Evolutionary conservation across 2,797 vertebrate species (phyloP).

Genomic region (Eutrigla gurnardus): DNA sequence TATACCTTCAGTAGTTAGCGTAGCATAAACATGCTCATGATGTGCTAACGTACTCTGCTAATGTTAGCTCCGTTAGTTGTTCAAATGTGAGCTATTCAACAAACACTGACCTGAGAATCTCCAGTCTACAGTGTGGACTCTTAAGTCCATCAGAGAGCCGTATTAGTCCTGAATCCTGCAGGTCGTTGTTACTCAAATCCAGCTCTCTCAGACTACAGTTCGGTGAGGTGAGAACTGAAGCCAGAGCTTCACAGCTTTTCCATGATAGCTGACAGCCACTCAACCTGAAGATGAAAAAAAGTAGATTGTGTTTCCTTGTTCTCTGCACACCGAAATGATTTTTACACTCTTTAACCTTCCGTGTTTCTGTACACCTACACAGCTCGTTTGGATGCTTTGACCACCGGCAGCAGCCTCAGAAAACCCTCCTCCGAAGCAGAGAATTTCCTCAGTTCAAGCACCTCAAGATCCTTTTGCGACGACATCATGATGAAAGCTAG

Average conservation of each 20-base stretch:
- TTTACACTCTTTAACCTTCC: not conserved
- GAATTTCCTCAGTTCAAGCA: slow-evolving; percentile 50
- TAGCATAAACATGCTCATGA: too few species aligned
- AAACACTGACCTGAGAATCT: slow-evolving; percentile 38
- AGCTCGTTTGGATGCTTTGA: slow-evolving; percentile 41
- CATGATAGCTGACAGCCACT: slow-evolving; percentile 20
- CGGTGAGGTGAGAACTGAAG: slow-evolving; percentile 7
- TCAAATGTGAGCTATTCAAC: not conserved
- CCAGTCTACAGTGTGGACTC: slow-evolving; percentile 33
- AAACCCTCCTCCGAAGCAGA: slow-evolving; percentile 41
- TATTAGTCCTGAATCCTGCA: slow-evolving; percentile 19
- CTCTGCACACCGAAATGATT: not conserved
- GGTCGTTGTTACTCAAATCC: slow-evolving; percentile 46
- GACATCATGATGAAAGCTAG: slow-evolving; percentile 46
- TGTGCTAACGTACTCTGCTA: too few species aligned
- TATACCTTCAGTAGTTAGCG: too few species aligned
- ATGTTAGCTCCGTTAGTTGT: too few species aligned
- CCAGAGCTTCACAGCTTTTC: slow-evolving; percentile 22
- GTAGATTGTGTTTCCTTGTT: not conserved
- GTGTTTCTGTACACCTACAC: slow-evolving; percentile 37
- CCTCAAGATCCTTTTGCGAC: slow-evolving; percentile 34
- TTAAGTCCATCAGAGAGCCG: slow-evolving; percentile 34
- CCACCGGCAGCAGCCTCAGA: slow-evolving; percentile 37
- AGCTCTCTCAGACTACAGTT: slow-evolving; percentile 23
- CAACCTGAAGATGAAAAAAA: slow-evolving; percentile 25